phyloP scores from a whole-genome alignment of 2,797 vertebrate genomes.

The Stomatorhinus walkeri region DNA sequence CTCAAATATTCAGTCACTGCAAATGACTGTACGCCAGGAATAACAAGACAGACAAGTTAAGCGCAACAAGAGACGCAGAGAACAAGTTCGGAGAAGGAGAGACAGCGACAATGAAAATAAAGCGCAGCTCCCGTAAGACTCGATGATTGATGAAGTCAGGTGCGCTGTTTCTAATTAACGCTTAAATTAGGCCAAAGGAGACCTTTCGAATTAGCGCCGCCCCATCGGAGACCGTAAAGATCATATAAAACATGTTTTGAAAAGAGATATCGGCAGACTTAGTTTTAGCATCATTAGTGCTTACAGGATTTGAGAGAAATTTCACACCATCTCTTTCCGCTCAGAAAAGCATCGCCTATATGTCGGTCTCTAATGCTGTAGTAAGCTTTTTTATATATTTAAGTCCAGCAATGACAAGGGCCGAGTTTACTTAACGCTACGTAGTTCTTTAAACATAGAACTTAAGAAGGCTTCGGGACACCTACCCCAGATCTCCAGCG shows the following conservation, averaged over 20 bases:
- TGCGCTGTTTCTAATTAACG: constrained; percentile 63
- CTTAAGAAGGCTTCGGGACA: not conserved
- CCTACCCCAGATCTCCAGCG: not conserved
- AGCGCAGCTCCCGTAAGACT: constrained; percentile 32
- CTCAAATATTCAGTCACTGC: not conserved
- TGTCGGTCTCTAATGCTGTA: not conserved
- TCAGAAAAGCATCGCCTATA: not conserved
- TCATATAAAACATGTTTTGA: constrained; percentile 29
- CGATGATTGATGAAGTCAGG: constrained; percentile 65
- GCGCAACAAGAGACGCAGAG: constrained; percentile 26
- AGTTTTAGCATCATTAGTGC: constrained; percentile 27
- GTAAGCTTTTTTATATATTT: not conserved
- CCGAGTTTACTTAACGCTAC: not conserved
- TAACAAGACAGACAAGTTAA: constrained; percentile 9
- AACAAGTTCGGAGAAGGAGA: constrained; percentile 14
- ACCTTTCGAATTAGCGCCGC: constrained; percentile 39
- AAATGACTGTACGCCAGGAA: not conserved
- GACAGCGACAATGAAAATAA: constrained; percentile 24
- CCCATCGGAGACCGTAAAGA: constrained; percentile 35
- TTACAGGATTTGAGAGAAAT: constrained; percentile 38
- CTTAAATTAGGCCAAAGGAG: constrained; percentile 49
- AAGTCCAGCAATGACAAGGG: not conserved
- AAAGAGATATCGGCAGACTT: constrained; percentile 28
- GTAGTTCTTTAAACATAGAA: not conserved
- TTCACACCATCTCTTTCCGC: constrained; percentile 24